These are phyloP conservation scores for Todiramphus saurophagus DNA, from an alignment of 2,113 vertebrate genomes.

Conservation along the genomic window DNA sequence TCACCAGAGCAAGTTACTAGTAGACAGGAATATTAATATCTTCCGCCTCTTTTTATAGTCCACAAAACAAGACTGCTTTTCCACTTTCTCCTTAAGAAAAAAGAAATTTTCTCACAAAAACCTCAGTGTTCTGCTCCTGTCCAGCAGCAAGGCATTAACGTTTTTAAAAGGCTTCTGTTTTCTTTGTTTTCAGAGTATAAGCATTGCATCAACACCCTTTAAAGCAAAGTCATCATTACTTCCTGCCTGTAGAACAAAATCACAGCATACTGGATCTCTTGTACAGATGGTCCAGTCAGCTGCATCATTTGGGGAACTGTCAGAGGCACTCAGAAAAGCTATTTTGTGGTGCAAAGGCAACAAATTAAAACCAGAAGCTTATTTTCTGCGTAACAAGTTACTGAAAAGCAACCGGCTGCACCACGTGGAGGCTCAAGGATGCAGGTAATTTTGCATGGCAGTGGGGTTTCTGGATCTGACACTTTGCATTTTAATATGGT, in stretches of 20 bases:
- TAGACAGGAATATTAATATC: background rate
- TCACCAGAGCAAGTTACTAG: background rate
- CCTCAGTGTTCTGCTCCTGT: background rate
- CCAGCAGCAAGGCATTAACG: background rate
- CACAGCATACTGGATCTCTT: background rate
- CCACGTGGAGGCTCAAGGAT: slow-evolving; percentile 76
- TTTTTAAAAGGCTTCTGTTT: background rate
- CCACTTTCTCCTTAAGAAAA: background rate
- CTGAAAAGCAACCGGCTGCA: slow-evolving; percentile 78
- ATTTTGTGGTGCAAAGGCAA: slow-evolving; percentile 71
- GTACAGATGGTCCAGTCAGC: slow-evolving; percentile 61
- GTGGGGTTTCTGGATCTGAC: background rate
- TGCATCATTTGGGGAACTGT: slow-evolving; percentile 67
- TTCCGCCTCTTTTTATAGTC: background rate
- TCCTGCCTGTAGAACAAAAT: background rate
- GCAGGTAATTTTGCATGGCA: slow-evolving; percentile 55
- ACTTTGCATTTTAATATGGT: fast-evolving
- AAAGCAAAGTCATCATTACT: background rate
- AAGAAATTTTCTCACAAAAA: background rate
- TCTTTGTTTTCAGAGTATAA: slow-evolving; percentile 58
- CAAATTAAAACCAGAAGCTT: slow-evolving; percentile 59
- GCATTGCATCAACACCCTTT: background rate
- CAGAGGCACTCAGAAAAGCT: slow-evolving; percentile 67
- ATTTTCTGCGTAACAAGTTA: slow-evolving; percentile 75
- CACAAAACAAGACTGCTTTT: background rate